A percentile compares a stretch with the other conserved stretches of the same genome.
Conservation (phyloP, 2,797 vertebrate genomes). For the Eidolon dupreanum region DNA sequence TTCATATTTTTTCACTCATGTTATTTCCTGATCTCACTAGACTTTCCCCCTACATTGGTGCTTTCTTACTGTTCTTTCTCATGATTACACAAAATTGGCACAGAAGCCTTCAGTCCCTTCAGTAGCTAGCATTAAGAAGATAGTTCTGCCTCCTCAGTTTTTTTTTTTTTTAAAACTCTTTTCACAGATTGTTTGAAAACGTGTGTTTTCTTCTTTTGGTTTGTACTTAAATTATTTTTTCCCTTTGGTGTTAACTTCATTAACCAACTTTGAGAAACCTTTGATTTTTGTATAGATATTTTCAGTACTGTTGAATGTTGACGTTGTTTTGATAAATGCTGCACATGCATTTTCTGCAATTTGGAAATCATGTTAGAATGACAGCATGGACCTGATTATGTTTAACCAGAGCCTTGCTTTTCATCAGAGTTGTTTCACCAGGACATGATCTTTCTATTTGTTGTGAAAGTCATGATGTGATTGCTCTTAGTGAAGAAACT, state of each 20-base stretch:
- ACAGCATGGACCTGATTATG: background rate
- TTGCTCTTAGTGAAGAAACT: constrained; percentile 11
- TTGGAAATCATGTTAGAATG: background rate
- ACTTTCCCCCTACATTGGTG: rapidly evolving
- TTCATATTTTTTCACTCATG: background rate
- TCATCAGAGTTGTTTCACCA: background rate
- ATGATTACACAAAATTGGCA: background rate
- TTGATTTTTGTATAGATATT: constrained; percentile 28
- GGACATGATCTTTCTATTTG: background rate
- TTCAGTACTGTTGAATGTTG: background rate
- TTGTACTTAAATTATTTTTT: constrained; percentile 54
- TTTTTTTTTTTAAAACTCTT: background rate
- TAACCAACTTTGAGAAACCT: constrained; percentile 35
- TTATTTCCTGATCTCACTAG: background rate
- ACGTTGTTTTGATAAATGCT: constrained; percentile 44
- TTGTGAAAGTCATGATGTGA: constrained; percentile 21
- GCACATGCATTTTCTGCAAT: background rate
- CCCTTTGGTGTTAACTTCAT: background rate
- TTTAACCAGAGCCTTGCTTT: background rate
- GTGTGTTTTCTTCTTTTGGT: constrained; percentile 47
- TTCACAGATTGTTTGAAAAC: constrained; percentile 53
- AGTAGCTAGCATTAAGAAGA: background rate
- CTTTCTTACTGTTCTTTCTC: background rate
- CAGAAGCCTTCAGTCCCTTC: background rate
- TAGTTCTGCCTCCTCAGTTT: background rate